Evolutionary conservation across 2,888 invertebrate species (phyloP).

Genomic region (Parnassius smintheus): DNA sequence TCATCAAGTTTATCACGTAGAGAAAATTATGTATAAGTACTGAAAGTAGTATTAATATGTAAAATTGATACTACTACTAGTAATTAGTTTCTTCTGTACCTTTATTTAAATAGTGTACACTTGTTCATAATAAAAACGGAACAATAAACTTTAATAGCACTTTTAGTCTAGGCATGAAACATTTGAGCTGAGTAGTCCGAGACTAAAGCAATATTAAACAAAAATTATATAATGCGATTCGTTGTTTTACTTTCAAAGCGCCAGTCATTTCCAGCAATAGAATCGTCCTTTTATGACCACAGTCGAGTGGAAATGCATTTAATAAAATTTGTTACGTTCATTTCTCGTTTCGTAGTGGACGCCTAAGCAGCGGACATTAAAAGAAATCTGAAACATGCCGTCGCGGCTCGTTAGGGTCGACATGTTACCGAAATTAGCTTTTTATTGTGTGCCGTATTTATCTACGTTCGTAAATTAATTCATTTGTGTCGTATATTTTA

Average conservation of each 20-base stretch:
- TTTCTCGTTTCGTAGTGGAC: constrained; percentile 7
- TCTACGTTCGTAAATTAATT: background rate
- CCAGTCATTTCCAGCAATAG: constrained; percentile 1
- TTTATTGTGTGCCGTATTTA: background rate
- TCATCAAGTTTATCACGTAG: no score
- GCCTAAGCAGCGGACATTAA: constrained; percentile 9
- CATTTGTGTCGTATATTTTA: background rate
- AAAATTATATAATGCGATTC: no score
- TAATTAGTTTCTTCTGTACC: no score
- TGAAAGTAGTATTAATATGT: no score
- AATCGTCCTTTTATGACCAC: background rate
- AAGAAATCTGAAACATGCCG: constrained; percentile 1
- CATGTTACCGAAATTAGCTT: constrained; percentile 12
- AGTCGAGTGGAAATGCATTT: constrained; percentile 15
- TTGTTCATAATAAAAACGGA: no score
- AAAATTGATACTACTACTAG: no score
- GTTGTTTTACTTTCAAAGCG: background rate
- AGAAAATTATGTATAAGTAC: no score
- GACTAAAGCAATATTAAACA: no score
- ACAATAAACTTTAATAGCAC: no score
- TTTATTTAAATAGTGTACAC: no score
- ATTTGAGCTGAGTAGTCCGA: no score
- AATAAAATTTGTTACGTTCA: constrained; percentile 23
- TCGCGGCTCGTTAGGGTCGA: background rate
- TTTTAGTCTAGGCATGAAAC: no score